A percentile compares a stretch with the other conserved stretches of the same genome.
Evolutionary conservation across 2,888 invertebrate species (phyloP).

Genomic region (Horisme vitalbata): DNA sequence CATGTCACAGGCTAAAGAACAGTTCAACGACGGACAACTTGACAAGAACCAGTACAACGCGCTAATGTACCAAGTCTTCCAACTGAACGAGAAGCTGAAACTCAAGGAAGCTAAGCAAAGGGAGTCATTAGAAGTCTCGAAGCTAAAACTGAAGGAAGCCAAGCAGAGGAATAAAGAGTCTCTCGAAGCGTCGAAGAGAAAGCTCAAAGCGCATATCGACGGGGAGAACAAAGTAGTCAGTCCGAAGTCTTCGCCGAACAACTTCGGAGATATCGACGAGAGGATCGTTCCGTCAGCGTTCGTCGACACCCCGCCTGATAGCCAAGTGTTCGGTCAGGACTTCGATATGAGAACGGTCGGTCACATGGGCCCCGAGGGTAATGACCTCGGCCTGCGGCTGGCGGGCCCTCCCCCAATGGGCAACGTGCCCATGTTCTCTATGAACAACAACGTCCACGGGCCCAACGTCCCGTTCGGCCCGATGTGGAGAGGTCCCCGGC

Average conservation of each 20-base stretch:
- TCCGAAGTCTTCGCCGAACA: constrained; percentile 72
- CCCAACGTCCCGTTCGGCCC: constrained; percentile 44
- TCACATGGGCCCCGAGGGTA: constrained; percentile 33
- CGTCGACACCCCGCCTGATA: constrained; percentile 59
- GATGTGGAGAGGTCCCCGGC: constrained; percentile 62
- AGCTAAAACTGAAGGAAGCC: constrained; percentile 88
- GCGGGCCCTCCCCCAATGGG: constrained; percentile 62
- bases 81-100: constrained; percentile 90
- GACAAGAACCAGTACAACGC: constrained; percentile 89
- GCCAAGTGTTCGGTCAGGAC: constrained; percentile 55
- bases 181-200: constrained; percentile 78
- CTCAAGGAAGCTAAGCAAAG: constrained; percentile 89
- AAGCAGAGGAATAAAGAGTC: constrained; percentile 85
- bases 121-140: constrained; percentile 84
- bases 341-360: constrained; percentile 73
- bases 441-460: constrained; percentile 1
- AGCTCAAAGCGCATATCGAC: constrained; percentile 62
- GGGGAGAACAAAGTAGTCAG: constrained; percentile 73
- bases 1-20: constrained; percentile 91
- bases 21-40: constrained; percentile 88
- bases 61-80: constrained; percentile 89
- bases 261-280: constrained; percentile 80
- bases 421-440: constrained; percentile 17
- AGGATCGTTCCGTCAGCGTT: constrained; percentile 63
- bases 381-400: constrained; percentile 41